These are phyloP conservation scores for Clamator glandarius DNA, from an alignment of 2,797 vertebrate species.

Conservation along the genomic window DNA sequence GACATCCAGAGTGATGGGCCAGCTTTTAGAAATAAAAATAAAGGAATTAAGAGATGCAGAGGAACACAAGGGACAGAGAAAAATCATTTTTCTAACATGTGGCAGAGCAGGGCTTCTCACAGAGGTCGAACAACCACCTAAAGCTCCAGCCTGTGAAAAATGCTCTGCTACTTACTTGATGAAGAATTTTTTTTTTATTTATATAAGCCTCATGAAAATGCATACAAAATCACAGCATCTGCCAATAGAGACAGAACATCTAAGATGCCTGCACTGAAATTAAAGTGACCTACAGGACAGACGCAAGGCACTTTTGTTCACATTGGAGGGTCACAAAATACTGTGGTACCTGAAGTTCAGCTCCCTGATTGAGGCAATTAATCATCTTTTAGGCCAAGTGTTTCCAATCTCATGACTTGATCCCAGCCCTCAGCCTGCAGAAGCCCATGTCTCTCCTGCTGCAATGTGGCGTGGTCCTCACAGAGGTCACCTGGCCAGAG, in stretches of 20 bases:
- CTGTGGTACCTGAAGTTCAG: neutral
- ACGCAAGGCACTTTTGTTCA: neutral
- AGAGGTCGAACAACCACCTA: slow-evolving; percentile 5
- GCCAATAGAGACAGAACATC: neutral
- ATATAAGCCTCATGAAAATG: neutral
- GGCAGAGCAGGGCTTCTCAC: neutral
- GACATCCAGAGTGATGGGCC: neutral
- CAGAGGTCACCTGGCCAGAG: neutral
- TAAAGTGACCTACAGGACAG: neutral
- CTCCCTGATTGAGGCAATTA: neutral
- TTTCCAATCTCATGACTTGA: neutral
- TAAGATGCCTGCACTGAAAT: neutral
- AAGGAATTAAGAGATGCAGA: slow-evolving; percentile 16
- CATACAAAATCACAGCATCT: neutral
- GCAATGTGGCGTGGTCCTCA: neutral
- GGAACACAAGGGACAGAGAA: neutral
- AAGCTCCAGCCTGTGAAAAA: slow-evolving; percentile 14
- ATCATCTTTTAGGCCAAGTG: neutral
- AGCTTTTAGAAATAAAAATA: slow-evolving; percentile 29
- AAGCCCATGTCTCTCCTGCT: neutral
- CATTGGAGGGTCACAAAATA: neutral
- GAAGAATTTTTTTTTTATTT: slow-evolving; percentile 18
- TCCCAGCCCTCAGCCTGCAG: neutral
- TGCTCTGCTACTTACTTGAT: neutral
- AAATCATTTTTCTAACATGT: neutral